Evolutionary conservation across 2,888 invertebrate genomes (phyloP), one percentile per base, ranked within the genome.

Genomic region (Tetragonisca angustula): DNA sequence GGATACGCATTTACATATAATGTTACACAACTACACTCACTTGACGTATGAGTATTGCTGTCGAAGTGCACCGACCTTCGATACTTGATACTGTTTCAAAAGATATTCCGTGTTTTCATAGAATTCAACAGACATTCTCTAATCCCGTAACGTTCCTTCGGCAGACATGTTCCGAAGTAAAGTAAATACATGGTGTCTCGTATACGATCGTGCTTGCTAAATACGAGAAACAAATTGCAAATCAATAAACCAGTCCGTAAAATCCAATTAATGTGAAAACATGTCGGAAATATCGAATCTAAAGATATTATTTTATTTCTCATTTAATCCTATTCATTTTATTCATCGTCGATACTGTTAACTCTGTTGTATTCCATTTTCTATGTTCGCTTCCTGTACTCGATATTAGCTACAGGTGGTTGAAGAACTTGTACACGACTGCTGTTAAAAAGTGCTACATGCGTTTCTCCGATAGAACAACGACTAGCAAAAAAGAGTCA

Each of bases 11-110:
- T 21, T 24, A 54, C 54, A 64, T 70, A 54, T 59, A 82, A 32
- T 50, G 62, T 75, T 75, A 75, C 54, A 64, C 43, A 59, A 68
- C 79, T 79, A 50, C 80, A 85, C 85, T 77, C 85, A 84, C 85
- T 84, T 79, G 85, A 71, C 71, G 75, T 75, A 84, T 75, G 77
- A 84, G 77, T 75, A 76, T 65, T 74, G 84, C 56, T 67, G 73
- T 78, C 78, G 76, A 84, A 74, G 65, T 76, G 65, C 81, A 80
- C 84, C 81, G 76, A 85, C 76, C 84, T 78, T 77, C 70, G 32
- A 54, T 78, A 85, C 65, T 75, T 79, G 65, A 65, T 79, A 72
- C 64, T 54, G 67, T 80, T 72, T 80, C 74, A 24, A 74, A 76
- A 78, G 24, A 52, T 62, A 69, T 62, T 83, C 76, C 69, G 52